Conservation (phyloP, 1,140 invertebrate genomes). For the Scylla paramamosain region DNA sequence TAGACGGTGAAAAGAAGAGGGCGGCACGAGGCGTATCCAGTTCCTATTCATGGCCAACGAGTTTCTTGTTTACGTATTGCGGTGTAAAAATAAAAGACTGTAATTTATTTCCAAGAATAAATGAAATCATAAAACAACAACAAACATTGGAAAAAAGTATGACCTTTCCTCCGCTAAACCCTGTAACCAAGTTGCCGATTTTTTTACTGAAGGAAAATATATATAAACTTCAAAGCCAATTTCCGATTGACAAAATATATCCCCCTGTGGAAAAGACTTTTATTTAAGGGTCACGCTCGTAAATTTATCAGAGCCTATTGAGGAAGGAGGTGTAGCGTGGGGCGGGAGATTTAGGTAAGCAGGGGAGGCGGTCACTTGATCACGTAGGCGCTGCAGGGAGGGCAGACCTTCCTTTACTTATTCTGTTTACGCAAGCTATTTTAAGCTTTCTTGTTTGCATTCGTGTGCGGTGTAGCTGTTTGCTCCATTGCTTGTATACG, state of each 20-base stretch:
- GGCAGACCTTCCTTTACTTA: neutral
- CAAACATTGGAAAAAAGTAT: neutral
- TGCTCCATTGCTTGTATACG: too few relatives aligned
- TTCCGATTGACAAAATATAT: constrained; percentile 24
- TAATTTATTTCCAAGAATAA: too few relatives aligned
- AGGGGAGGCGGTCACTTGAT: neutral
- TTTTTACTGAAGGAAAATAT: constrained; percentile 14
- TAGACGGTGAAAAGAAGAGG: too few relatives aligned
- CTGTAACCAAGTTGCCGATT: constrained; percentile 10
- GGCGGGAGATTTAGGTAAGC: neutral
- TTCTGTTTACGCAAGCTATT: neutral
- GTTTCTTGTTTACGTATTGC: too few relatives aligned
- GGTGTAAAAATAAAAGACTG: too few relatives aligned
- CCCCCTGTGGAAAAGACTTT: constrained; percentile 18
- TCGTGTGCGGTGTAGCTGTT: neutral
- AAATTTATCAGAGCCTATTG: constrained; percentile 14
- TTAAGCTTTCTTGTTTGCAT: neutral
- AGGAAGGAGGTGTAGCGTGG: neutral
- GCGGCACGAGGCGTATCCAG: too few relatives aligned
- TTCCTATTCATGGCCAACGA: too few relatives aligned
- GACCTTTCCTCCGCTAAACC: neutral
- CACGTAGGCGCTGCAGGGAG: neutral
- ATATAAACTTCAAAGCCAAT: constrained; percentile 13
- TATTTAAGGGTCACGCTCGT: constrained; percentile 21
- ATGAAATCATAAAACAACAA: too few relatives aligned